Conservation (phyloP, 2,113 vertebrate genomes). For the Phaetusa simplex region DNA sequence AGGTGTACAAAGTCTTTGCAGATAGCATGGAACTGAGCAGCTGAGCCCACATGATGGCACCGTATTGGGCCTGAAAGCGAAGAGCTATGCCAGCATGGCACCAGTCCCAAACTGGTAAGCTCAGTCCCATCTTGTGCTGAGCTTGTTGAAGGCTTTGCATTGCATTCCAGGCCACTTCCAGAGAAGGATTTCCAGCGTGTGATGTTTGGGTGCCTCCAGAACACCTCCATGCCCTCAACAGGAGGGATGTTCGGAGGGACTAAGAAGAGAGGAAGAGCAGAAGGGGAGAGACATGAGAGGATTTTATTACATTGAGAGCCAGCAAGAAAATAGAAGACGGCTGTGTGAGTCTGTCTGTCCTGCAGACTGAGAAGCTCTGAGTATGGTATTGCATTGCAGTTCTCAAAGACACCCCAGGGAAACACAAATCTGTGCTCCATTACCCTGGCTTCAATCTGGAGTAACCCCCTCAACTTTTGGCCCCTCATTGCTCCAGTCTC, state of each 20-base stretch:
- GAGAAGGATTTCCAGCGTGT: background rate
- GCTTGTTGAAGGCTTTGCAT: background rate
- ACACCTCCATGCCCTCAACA: background rate
- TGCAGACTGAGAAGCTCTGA: background rate
- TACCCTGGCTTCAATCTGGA: background rate
- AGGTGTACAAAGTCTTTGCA: background rate
- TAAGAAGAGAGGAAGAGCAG: background rate
- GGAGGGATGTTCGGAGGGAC: background rate
- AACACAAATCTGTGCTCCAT: background rate
- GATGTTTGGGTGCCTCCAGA: background rate
- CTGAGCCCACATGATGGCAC: background rate
- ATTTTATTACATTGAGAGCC: background rate
- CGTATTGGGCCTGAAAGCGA: background rate
- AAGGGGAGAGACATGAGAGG: accelerated
- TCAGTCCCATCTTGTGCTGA: background rate
- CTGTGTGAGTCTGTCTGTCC: background rate
- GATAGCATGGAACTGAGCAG: background rate
- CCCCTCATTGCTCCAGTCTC: background rate
- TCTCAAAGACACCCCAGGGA: background rate
- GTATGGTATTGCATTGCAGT: background rate
- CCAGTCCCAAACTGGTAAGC: background rate
- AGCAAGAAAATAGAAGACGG: background rate
- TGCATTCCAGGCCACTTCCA: background rate
- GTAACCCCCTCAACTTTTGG: background rate
- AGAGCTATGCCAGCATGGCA: background rate